Percentiles rank a stretch among this genome's conserved stretches.
phyloP scores from a whole-genome alignment of 2,888 invertebrate genomes.

The Idaea straminata region DNA sequence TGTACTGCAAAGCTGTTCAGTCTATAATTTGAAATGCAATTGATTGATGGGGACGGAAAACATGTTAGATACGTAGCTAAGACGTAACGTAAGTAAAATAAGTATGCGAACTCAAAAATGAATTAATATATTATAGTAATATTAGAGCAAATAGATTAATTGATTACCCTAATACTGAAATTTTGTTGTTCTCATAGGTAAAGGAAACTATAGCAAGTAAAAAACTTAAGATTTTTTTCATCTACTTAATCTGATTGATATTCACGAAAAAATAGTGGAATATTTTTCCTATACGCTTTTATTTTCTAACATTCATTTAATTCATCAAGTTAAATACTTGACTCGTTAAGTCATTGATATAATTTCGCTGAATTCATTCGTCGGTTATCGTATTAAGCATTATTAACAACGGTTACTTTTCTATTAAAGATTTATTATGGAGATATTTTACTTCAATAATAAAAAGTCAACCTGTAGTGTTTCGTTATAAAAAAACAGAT shows the following conservation, averaged over 20 bases:
- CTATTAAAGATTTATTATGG: background rate
- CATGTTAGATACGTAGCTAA: constrained; percentile 26
- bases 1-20: constrained; percentile 30
- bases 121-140: background rate
- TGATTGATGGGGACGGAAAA: constrained; percentile 54
- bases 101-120: background rate
- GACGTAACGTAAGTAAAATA: background rate
- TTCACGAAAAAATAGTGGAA: background rate
- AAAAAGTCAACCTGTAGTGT: background rate
- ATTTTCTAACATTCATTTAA: background rate
- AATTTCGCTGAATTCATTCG: background rate
- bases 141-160: background rate
- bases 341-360: background rate
- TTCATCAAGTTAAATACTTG: background rate
- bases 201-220: background rate
- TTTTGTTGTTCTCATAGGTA: background rate
- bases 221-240: background rate
- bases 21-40: constrained; percentile 50
- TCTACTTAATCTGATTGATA: background rate
- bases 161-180: background rate
- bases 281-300: background rate
- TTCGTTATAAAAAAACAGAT: background rate
- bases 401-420: background rate
- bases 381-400: background rate
- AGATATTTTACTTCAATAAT: background rate